Evolutionary conservation across 1,140 invertebrate species (phyloP).

Genomic region (Reticulitermes speratus): DNA sequence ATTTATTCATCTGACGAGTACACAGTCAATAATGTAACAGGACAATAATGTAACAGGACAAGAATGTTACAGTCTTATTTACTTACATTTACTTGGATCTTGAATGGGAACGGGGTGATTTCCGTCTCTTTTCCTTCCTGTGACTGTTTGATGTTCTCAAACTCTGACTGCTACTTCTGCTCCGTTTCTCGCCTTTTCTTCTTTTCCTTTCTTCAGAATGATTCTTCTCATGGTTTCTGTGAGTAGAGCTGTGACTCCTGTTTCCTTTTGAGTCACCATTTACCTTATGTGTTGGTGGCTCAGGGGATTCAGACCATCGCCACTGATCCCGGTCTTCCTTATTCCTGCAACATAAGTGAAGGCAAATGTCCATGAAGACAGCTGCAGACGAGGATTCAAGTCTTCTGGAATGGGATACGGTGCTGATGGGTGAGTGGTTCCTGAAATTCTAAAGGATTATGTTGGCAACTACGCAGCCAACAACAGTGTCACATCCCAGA

Average conservation of each 20-base stretch:
- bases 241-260: background rate
- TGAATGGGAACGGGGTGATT: background rate
- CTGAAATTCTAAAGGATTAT: too few species aligned
- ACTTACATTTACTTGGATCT: background rate
- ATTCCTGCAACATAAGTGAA: too few species aligned
- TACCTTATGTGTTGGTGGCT: slow-evolving; percentile 39
- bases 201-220: background rate
- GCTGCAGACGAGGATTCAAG: too few species aligned
- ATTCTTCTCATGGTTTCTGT: slow-evolving; percentile 3
- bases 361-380: too few species aligned
- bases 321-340: slow-evolving; percentile 52
- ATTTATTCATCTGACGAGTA: too few species aligned
- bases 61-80: too few species aligned
- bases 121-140: slow-evolving; percentile 23
- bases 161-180: background rate
- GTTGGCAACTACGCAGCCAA: too few species aligned
- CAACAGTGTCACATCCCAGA: too few species aligned
- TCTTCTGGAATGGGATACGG: too few species aligned
- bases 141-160: background rate
- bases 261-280: slow-evolving; percentile 17
- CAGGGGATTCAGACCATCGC: slow-evolving; percentile 77
- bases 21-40: too few species aligned
- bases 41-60: too few species aligned
- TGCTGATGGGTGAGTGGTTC: too few species aligned
- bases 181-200: background rate